These are phyloP conservation scores for Dolichomitus sp. DNA, from an alignment of 2,888 invertebrate genomes.

Conservation along the genomic window DNA sequence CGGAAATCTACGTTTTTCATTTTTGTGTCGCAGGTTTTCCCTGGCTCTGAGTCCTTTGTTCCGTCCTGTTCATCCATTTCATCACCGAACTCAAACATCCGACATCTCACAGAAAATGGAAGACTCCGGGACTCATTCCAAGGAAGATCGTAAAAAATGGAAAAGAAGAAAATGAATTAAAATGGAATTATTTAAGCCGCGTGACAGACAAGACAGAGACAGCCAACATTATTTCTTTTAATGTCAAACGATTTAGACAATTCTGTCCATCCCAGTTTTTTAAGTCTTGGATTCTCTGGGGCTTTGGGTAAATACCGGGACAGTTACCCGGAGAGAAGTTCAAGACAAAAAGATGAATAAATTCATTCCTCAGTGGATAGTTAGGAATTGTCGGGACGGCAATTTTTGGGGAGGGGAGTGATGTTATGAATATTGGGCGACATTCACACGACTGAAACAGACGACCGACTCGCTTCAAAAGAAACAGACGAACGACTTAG, in stretches of 20 bases:
- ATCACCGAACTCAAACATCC: constrained; percentile 1
- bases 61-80: background rate
- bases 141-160: background rate
- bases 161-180: no score
- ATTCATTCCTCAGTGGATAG: background rate
- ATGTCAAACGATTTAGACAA: background rate
- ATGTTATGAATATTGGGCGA: constrained; percentile 5
- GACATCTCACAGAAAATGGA: background rate
- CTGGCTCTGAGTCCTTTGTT: background rate
- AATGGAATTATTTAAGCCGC: constrained; percentile 1
- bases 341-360: background rate
- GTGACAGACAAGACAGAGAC: background rate
- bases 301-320: constrained; percentile 5
- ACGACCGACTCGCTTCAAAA: no score
- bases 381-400: background rate
- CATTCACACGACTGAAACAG: no score
- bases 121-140: background rate
- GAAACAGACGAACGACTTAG: no score
- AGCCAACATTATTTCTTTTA: background rate
- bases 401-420: background rate
- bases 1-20: background rate
- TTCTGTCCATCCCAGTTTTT: background rate
- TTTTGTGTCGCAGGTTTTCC: background rate
- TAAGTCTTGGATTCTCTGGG: constrained; percentile 5
- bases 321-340: constrained; percentile 1